Percentiles rank a stretch among this genome's conserved stretches.
phyloP scores from a whole-genome alignment of 2,888 invertebrate genomes.

The Tridacna crocea region DNA sequence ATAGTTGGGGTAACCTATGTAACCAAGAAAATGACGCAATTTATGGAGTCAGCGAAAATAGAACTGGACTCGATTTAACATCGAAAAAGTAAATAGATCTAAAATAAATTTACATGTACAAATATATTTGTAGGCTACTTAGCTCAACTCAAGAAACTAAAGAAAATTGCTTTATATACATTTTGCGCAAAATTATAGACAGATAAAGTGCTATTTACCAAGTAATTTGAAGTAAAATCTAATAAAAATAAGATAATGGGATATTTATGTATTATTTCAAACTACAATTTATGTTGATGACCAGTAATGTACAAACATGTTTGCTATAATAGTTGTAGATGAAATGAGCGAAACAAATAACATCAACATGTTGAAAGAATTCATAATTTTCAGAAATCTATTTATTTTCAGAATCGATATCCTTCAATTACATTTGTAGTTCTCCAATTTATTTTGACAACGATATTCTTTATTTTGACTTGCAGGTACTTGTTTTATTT shows the following conservation, averaged over 20 bases:
- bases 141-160: background rate
- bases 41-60: constrained; percentile 89
- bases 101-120: background rate
- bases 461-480: background rate
- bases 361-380: too few relatives aligned
- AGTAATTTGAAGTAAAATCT: too few relatives aligned
- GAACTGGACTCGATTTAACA: constrained; percentile 92
- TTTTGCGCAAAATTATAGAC: background rate
- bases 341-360: too few relatives aligned
- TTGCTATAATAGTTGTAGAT: too few relatives aligned
- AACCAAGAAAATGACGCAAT: constrained; percentile 91
- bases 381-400: too few relatives aligned
- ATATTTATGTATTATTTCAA: too few relatives aligned
- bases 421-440: background rate
- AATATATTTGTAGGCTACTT: background rate
- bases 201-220: too few relatives aligned
- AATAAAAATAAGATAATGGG: too few relatives aligned
- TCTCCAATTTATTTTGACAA: background rate
- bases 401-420: background rate
- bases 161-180: background rate
- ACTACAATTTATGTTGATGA: too few relatives aligned
- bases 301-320: too few relatives aligned
- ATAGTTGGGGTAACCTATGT: constrained; percentile 89
- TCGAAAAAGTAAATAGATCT: constrained; percentile 71
- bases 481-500: constrained; percentile 70